phyloP scores from a whole-genome alignment of 1,140 invertebrate species.

The Aplysia californica region DNA sequence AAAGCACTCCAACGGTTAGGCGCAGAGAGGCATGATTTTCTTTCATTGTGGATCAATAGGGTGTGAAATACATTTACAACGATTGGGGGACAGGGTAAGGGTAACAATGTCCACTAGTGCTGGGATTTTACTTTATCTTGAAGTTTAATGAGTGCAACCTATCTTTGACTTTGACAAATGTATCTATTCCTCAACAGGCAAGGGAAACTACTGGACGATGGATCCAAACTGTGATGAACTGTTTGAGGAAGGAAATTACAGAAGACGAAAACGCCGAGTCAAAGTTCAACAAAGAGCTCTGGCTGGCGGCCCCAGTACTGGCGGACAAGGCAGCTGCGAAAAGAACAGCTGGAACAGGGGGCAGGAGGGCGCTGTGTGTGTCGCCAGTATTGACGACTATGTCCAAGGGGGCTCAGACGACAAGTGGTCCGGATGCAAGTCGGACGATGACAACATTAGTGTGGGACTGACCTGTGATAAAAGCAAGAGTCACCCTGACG shows the following conservation, averaged over 20 bases:
- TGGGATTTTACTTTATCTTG: no score
- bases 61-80: no score
- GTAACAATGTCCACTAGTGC: no score
- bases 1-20: no score
- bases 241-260: constrained; percentile 96
- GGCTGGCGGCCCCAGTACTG: background rate
- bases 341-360: background rate
- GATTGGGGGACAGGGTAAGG: no score
- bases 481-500: background rate
- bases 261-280: constrained; percentile 74
- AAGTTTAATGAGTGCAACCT: no score
- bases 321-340: background rate
- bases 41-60: no score
- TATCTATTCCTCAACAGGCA: constrained; percentile 56
- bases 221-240: constrained; percentile 90
- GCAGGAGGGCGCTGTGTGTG: background rate
- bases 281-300: constrained; percentile 32
- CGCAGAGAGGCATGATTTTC: no score
- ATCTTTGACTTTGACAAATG: no score
- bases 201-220: constrained; percentile 76
- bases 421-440: background rate
- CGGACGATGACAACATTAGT: no score
- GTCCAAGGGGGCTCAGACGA: background rate
- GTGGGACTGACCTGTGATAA: no score
- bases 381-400: background rate